phyloP scores from a whole-genome alignment of 2,888 invertebrate species.

The Drosophila putrida region DNA sequence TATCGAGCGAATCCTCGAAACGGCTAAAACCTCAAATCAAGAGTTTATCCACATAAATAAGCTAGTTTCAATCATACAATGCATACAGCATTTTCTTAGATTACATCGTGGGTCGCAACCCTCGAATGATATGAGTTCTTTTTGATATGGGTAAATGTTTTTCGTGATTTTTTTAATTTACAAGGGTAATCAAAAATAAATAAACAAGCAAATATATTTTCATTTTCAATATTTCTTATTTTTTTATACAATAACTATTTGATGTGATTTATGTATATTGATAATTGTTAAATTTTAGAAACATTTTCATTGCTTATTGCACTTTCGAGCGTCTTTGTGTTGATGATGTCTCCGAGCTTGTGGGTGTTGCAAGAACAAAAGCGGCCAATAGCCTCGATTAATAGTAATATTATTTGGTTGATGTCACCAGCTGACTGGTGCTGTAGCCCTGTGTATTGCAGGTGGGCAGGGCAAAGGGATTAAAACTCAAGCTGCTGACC shows the following conservation, averaged over 20 bases:
- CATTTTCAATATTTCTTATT: constrained; percentile 3
- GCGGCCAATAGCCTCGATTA: constrained; percentile 64
- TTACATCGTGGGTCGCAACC: constrained; percentile 14
- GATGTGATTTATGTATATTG: constrained; percentile 18
- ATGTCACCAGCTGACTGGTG: constrained; percentile 91
- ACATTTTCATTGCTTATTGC: constrained; percentile 68
- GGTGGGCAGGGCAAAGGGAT: constrained; percentile 95
- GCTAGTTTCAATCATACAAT: constrained; percentile 10
- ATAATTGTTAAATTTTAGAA: constrained; percentile 58
- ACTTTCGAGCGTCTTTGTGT: constrained; percentile 71
- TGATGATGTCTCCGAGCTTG: constrained; percentile 26
- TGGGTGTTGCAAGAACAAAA: constrained; percentile 11
- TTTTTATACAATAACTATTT: constrained; percentile 52
- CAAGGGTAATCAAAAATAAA: constrained; percentile 33
- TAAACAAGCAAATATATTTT: constrained; percentile 34
- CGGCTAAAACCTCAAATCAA: not conserved
- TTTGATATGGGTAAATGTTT: constrained; percentile 50
- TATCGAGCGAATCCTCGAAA: constrained; percentile 43
- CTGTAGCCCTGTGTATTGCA: constrained; percentile 94
- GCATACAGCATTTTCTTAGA: constrained; percentile 26
- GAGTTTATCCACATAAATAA: not conserved
- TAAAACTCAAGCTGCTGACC: constrained; percentile 96
- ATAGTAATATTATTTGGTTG: constrained; percentile 89
- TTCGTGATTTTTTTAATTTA: constrained; percentile 36
- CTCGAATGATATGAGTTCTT: constrained; percentile 48